Base-by-base conservation (phyloP, 2,888 invertebrate genomes). In the Odontocolon sp. region DNA sequence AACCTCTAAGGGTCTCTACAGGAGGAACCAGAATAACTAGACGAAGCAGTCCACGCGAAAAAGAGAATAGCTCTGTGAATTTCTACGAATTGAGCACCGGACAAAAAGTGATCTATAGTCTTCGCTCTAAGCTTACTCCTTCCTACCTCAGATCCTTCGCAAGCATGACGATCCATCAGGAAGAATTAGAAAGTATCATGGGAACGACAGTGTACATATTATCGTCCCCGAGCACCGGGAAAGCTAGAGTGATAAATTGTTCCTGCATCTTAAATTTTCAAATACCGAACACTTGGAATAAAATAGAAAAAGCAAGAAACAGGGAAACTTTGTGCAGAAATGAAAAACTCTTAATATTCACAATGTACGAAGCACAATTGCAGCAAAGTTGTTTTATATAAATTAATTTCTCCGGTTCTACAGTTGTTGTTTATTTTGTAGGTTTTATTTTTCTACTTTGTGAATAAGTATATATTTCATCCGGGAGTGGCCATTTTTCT, bases 401-500 rank as follows among this genome's bases (percentile, higher is more conserved):
- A 31, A 33, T 3, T 18, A 8, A 16, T 40, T 57, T 50, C 8
- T 18, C 31, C 14, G 21, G 56, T 64, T 56, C 40, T 52, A 18
- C 8, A 14, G 21, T 59, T 66, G 28, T n/a, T 26, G 38, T 50
- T 42, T 16, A 56, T 57, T 26, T 52, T 28, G n/a, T 59, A n/a
- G n/a, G n/a, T 36, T 2, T 21, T 26, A 36, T 33, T 33, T 21
- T 63, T 61, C n/a, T 33, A 28, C 61, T 11, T 11, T 14, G 3
- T 31, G n/a, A 11, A 9, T 9, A n/a, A 28, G 9, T 4, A 42
- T 18, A 72, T 66, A 66, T 66, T 66, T 72, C 50, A 52, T 50
- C 52, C 21, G 26, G 14, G 18, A 57, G 47, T 64, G 38, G 72
- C 56, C 57, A 56, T 74, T 63, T 63, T 67, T 61, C 54, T 70